Conservation (phyloP, 2,113 vertebrate genomes). For the Benitochromis conjunctus region DNA sequence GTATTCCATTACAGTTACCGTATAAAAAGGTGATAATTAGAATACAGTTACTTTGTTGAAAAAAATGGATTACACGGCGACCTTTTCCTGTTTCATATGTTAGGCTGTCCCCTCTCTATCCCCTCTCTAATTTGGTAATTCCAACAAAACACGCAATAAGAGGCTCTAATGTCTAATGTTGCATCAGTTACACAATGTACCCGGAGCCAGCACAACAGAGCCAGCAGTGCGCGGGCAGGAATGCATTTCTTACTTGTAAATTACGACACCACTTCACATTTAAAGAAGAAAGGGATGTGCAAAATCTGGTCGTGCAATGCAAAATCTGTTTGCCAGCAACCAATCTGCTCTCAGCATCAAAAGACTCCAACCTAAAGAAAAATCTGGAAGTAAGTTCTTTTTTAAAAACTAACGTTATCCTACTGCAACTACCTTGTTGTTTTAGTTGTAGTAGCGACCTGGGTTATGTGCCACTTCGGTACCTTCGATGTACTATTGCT, state of each 20-base stretch:
- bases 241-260: neutral
- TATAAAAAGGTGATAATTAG: neutral
- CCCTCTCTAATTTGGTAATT: too few species aligned
- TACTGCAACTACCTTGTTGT: too few species aligned
- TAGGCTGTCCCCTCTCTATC: neutral
- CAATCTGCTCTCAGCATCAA: too few species aligned
- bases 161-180: neutral
- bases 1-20: neutral
- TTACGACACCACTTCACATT: neutral
- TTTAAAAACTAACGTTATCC: too few species aligned
- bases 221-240: neutral
- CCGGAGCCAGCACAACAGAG: rapidly evolving
- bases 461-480: too few species aligned
- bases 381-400: too few species aligned
- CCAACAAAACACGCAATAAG: neutral
- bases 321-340: neutral
- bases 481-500: too few species aligned
- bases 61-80: rapidly evolving
- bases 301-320: neutral
- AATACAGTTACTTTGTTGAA: neutral
- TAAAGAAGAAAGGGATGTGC: neutral
- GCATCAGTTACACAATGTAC: neutral
- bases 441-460: too few species aligned
- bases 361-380: too few species aligned
- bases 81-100: neutral